Conservation (phyloP, 2,113 vertebrate species). For the Colaptes auratus region DNA sequence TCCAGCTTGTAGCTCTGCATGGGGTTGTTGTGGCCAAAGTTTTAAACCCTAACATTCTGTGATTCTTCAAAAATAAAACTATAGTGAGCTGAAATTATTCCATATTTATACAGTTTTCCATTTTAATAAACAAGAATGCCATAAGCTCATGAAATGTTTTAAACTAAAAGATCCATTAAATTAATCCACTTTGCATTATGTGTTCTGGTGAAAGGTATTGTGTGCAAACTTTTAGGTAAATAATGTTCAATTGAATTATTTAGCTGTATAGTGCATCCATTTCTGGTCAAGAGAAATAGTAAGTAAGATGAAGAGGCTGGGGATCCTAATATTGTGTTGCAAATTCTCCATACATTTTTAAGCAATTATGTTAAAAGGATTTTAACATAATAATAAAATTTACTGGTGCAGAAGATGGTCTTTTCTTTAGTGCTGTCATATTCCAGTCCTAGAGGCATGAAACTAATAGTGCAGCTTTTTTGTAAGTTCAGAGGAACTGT, state of each 20-base stretch:
- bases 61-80: slow-evolving; percentile 31
- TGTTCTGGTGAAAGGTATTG: not conserved
- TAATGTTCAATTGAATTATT: slow-evolving; percentile 31
- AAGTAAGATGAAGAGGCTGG: not conserved
- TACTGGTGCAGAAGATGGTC: not conserved
- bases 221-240: slow-evolving; percentile 8
- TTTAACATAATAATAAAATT: too few relatives aligned
- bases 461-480: not conserved
- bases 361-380: not conserved
- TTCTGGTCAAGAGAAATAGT: not conserved
- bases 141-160: slow-evolving; percentile 7
- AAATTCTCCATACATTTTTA: not conserved
- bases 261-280: not conserved
- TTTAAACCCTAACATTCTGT: too few relatives aligned
- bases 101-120: slow-evolving; percentile 33
- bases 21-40: too few relatives aligned
- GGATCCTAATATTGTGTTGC: not conserved
- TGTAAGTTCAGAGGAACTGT: not conserved
- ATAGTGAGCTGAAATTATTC: slow-evolving; percentile 11
- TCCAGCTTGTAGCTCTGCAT: too few relatives aligned
- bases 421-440: not conserved
- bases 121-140: slow-evolving; percentile 25
- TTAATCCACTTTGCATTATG: not conserved
- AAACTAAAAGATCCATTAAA: slow-evolving; percentile 16
- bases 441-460: not conserved